Conservation (phyloP, 1,140 invertebrate species). For the Orussus abietinus region DNA sequence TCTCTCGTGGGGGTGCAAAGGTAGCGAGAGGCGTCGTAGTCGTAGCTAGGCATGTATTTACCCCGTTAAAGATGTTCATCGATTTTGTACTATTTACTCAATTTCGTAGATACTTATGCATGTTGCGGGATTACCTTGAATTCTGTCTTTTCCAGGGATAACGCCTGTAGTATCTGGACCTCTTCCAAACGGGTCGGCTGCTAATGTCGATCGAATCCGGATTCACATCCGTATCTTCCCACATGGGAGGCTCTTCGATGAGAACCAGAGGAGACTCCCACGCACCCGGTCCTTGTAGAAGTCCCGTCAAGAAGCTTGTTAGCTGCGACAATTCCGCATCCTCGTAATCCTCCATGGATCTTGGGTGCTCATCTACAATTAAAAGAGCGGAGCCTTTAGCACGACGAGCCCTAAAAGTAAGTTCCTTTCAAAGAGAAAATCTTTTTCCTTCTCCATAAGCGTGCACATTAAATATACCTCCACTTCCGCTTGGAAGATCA, state of each 20-base stretch:
- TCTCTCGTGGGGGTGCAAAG: slow-evolving; percentile 58
- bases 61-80: slow-evolving; percentile 2
- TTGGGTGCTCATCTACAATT: slow-evolving; percentile 9
- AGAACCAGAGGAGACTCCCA: slow-evolving; percentile 26
- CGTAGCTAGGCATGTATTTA: slow-evolving; percentile 39
- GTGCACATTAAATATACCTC: too few relatives aligned
- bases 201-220: slow-evolving; percentile 13
- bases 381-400: neutral
- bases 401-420: too few relatives aligned
- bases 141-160: slow-evolving; percentile 62
- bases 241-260: slow-evolving; percentile 17
- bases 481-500: too few relatives aligned
- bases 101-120: neutral
- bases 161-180: slow-evolving; percentile 58
- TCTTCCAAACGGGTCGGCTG: slow-evolving; percentile 36
- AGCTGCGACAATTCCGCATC: slow-evolving; percentile 21
- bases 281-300: slow-evolving; percentile 20
- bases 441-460: too few relatives aligned
- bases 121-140: slow-evolving; percentile 26
- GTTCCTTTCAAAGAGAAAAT: too few relatives aligned
- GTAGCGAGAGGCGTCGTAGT: slow-evolving; percentile 54
- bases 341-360: slow-evolving; percentile 18
- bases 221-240: slow-evolving; percentile 8
- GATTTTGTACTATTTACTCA: neutral
- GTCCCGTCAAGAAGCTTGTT: slow-evolving; percentile 21